phyloP scores from a whole-genome alignment of 2,797 vertebrate species.

The Chrosomus eos region DNA sequence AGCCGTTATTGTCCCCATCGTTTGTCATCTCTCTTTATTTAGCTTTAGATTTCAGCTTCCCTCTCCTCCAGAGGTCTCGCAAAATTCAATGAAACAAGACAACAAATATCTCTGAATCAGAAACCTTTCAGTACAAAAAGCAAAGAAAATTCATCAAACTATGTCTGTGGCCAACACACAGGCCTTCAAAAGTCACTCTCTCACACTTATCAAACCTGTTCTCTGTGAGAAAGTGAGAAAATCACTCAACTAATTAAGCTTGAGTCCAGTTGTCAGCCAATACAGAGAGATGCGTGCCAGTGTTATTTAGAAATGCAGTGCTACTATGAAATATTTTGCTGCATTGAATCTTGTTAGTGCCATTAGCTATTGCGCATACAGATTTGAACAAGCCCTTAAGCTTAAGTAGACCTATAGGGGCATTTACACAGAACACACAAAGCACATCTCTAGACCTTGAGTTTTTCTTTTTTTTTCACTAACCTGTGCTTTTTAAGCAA shows the following conservation, averaged over 20 bases:
- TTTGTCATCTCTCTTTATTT: constrained; percentile 12
- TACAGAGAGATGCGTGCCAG: background rate
- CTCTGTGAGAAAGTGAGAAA: background rate
- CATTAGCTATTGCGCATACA: background rate
- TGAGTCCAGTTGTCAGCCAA: background rate
- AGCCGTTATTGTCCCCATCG: background rate
- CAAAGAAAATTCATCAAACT: background rate
- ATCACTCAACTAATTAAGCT: constrained; percentile 10
- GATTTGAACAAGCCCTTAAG: too few relatives aligned
- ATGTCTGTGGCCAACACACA: background rate
- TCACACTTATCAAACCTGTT: background rate
- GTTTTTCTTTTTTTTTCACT: too few relatives aligned
- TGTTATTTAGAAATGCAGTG: constrained; percentile 5
- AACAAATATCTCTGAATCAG: constrained; percentile 10
- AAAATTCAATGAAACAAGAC: background rate
- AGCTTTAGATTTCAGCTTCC: constrained; percentile 12
- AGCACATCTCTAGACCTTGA: too few relatives aligned
- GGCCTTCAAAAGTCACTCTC: background rate
- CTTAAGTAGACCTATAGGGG: background rate
- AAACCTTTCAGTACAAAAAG: constrained; percentile 21
- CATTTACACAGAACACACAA: too few relatives aligned
- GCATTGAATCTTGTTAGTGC: background rate
- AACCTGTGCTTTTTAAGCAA: too few relatives aligned
- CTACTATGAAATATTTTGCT: constrained; percentile 6
- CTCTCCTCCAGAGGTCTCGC: background rate